Base-by-base conservation (phyloP, 2,888 invertebrate species). In the Folsomia candida region DNA sequence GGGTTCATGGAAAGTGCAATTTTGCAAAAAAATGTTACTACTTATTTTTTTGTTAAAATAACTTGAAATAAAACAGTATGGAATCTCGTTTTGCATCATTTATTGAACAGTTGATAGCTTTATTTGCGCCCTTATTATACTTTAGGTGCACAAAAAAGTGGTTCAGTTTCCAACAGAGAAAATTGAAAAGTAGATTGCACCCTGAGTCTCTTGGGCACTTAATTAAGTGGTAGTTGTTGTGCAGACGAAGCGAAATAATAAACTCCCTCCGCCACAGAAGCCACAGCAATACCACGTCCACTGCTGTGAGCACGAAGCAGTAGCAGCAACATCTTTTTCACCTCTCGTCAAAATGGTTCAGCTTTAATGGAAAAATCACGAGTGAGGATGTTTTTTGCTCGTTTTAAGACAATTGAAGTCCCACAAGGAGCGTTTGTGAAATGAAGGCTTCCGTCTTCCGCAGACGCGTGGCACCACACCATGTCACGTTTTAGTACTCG, bases 291-390 rank as follows among this genome's bases (percentile, higher is more conserved):
- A n/a, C n/a, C n/a, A n/a, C n/a, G n/a, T n/a, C n/a, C n/a, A n/a
- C n/a, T n/a, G n/a, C n/a, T n/a, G n/a, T n/a, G n/a, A n/a, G n/a
- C n/a, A n/a, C n/a, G n/a, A n/a, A n/a, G n/a, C n/a, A n/a, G n/a
- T n/a, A n/a, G n/a, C n/a, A n/a, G n/a, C 6, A 22, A 54, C 54
- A 22, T 4, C 54, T 22, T 54, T n/a, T 4, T 54, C 54, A 6
- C 54, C 4, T 54, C 54, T 54, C 54, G 22, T 54, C 20, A 54
- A 54, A 54, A 54, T 54, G 54, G 54, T 18, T 54, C 22, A 18
- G n/a, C 4, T 51, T 64, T 51, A 64, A 64, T 64, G 63, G 25
- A 64, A 64, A 64, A 20, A 64, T 64, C 63, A 64, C 63, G 63
- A 61, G 9, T 3, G 26, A 6, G 18, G 22, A 18, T 61, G 4